Evolutionary conservation across 2,113 vertebrate species (phyloP), one percentile per base, ranked within the genome.

Genomic region (Phalacrocorax pelagicus): DNA sequence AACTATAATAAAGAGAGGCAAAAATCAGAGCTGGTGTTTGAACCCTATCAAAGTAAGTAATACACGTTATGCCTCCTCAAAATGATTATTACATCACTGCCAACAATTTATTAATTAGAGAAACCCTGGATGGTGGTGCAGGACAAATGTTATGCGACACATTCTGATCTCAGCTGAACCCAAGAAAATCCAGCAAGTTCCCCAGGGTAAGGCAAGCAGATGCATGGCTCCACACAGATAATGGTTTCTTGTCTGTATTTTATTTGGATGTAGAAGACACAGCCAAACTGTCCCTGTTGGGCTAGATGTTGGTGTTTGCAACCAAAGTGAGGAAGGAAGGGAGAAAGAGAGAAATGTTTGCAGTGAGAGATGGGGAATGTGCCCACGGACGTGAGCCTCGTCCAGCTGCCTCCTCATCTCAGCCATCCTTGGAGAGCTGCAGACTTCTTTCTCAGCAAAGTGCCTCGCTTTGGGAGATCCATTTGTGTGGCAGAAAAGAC

Each of bases 11-110:
- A 74, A 58, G 46, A 57, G 63, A 95, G 36, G 46, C 32, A 72
- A 86, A 89, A 92, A 81, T 92, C 85, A 92, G 65, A 91, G 67
- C 42, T 62, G 67, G 36, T 40, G 34, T 86, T 81, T 91, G 94
- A 95, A 94, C 75, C 55, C 47, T 49, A 70, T 62, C 61, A 86
- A 91, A 96, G 66, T 51, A 44, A 85, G 47, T 61, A 75, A 63
- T 42, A 67, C 78, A 72, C 3, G 0, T 84, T 24, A 15, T 66
- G 32, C 44, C 51, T 83, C 74, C 70, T 91, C 62, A 51, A 91
- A 94, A 73, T 34, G 11, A 72, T 58, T 59, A 66, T 80, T 75
- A 11, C n/a, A 62, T 77, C 86, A 81, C 47, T 66, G 26, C 11
- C 2, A 4, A 46, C 15, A 83, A 72, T 9, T 90, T 69, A n/a